Conservation (phyloP, 1,140 invertebrate species). For the Lucilia sericata region DNA sequence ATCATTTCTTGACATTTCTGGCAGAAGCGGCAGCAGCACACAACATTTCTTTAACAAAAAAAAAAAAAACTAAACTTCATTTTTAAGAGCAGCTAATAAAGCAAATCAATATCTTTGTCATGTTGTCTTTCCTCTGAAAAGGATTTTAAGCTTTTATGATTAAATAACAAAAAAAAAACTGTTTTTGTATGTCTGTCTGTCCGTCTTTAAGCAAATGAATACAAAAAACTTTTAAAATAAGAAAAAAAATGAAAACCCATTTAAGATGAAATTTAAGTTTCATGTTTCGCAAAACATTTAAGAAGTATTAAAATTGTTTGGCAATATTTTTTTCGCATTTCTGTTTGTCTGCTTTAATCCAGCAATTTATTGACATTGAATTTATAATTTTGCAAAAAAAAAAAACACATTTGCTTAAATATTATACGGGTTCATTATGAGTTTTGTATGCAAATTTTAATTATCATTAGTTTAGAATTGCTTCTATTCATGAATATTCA, state of each 20-base stretch:
- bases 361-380: conserved; percentile 27
- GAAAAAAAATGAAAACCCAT: not conserved
- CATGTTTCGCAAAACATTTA: not conserved
- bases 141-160: conserved; percentile 17
- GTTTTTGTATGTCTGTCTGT: not conserved
- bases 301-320: not conserved
- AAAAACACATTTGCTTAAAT: not conserved
- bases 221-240: not conserved
- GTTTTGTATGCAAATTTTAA: conserved; percentile 5
- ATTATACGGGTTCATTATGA: conserved; percentile 5
- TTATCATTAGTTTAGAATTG: not conserved
- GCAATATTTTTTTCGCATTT: not conserved
- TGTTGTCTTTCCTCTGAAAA: not conserved
- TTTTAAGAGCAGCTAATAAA: not conserved
- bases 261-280: conserved; percentile 17
- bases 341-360: not conserved
- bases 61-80: not conserved
- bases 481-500: not conserved
- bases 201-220: not conserved
- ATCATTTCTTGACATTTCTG: conserved; percentile 1
- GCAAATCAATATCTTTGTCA: conserved; percentile 12
- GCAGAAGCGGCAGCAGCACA: not conserved
- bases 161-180: not conserved
- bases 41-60: not conserved
- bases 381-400: not conserved